Conservation (phyloP, 2,113 vertebrate species). For the Butastur rufipennis region DNA sequence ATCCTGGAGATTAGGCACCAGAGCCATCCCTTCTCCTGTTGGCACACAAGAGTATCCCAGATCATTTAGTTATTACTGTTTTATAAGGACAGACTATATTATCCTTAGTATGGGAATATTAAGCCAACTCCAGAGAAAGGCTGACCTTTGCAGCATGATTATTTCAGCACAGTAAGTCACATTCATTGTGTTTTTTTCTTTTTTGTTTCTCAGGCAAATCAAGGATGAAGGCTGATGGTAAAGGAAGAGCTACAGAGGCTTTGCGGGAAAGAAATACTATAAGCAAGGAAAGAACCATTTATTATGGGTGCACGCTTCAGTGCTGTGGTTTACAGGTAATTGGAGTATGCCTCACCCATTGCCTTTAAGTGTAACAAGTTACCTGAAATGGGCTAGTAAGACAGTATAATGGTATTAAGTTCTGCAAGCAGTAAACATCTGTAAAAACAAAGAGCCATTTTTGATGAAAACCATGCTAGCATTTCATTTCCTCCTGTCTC, state of each 20-base stretch:
- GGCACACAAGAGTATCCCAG: background rate
- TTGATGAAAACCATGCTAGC: background rate
- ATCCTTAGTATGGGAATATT: background rate
- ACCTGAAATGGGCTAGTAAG: background rate
- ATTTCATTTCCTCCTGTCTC: background rate
- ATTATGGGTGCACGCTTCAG: background rate
- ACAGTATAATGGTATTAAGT: too few relatives aligned
- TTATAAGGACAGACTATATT: background rate
- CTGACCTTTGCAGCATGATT: background rate
- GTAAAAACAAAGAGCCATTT: background rate
- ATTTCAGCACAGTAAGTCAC: background rate
- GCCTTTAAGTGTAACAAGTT: fast-evolving
- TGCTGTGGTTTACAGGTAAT: background rate
- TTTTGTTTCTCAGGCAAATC: background rate
- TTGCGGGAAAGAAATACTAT: background rate
- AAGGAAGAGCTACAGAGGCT: background rate
- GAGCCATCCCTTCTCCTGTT: background rate
- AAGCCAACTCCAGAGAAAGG: background rate
- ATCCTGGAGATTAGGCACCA: background rate
- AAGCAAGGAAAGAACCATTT: background rate
- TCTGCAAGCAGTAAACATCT: background rate
- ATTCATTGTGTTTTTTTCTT: background rate
- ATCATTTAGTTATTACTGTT: background rate
- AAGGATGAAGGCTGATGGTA: background rate
- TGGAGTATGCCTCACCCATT: background rate